phyloP scores from a whole-genome alignment of 2,113 vertebrate genomes.

The Procavia capensis region DNA sequence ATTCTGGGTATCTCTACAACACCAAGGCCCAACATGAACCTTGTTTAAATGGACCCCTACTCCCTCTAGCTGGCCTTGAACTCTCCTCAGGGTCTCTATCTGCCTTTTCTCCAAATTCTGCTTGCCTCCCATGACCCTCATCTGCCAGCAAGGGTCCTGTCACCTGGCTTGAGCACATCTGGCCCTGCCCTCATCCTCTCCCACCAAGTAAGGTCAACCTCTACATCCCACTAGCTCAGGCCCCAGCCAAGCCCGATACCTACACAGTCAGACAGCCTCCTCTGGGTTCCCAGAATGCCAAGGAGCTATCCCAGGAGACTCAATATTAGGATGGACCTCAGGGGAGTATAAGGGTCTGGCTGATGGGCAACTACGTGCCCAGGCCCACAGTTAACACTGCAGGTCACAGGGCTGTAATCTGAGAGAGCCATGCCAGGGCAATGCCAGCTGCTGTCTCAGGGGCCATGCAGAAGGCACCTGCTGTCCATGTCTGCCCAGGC shows the following conservation, averaged over 20 bases:
- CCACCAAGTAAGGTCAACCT: background rate
- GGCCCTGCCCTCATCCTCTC: background rate
- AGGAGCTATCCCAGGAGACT: background rate
- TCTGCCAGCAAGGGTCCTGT: too few relatives aligned
- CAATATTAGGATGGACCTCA: background rate
- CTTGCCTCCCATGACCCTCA: background rate
- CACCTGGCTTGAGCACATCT: background rate
- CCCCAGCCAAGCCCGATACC: rapidly evolving
- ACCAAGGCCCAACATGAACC: background rate
- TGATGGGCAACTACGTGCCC: too few relatives aligned
- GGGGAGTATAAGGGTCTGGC: background rate
- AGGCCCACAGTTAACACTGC: background rate
- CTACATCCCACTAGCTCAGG: background rate
- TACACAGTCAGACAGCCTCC: background rate
- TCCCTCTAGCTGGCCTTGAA: background rate
- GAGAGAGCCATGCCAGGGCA: background rate
- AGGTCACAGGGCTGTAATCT: background rate
- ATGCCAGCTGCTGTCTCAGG: background rate
- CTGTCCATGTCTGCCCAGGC: too few relatives aligned
- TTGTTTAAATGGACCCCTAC: background rate
- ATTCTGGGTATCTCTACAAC: background rate
- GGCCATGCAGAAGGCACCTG: background rate
- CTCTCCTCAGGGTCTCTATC: background rate
- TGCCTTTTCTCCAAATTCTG: background rate
- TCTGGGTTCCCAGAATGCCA: background rate